These are phyloP conservation scores for Orientallactaga bullata DNA, from an alignment of 2,113 vertebrate species.

Conservation along the genomic window DNA sequence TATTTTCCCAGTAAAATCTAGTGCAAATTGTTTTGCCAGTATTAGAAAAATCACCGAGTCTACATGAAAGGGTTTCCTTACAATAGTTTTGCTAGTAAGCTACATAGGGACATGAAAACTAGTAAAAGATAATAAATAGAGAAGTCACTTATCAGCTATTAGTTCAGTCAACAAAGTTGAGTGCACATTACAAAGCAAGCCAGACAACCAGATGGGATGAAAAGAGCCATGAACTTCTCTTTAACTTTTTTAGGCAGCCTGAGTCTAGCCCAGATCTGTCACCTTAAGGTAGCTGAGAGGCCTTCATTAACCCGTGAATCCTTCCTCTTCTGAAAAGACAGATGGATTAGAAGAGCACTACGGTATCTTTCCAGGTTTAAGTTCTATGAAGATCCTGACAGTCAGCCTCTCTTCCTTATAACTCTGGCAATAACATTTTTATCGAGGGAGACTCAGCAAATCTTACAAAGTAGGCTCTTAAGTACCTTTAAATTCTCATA, in stretches of 20 bases:
- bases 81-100: not conserved
- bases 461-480: slow-evolving; percentile 67
- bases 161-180: slow-evolving; percentile 1
- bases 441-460: slow-evolving; percentile 64
- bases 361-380: not conserved
- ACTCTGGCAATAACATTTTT: not conserved
- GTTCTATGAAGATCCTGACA: not conserved
- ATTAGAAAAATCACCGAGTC: not conserved
- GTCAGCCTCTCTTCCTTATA: not conserved
- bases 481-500: slow-evolving; percentile 65
- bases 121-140: not conserved
- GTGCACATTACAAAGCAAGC: not conserved
- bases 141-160: not conserved
- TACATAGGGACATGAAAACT: not conserved
- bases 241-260: not conserved
- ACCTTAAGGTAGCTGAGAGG: not conserved
- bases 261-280: no score
- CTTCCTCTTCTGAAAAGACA: not conserved
- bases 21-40: not conserved
- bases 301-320: not conserved
- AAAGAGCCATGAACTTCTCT: not conserved
- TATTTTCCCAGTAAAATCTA: not conserved
- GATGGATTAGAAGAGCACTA: not conserved
- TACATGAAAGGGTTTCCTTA: not conserved
- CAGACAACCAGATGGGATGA: not conserved